Base-by-base conservation (phyloP, 2,888 invertebrate genomes). In the Coelinius sp. region DNA sequence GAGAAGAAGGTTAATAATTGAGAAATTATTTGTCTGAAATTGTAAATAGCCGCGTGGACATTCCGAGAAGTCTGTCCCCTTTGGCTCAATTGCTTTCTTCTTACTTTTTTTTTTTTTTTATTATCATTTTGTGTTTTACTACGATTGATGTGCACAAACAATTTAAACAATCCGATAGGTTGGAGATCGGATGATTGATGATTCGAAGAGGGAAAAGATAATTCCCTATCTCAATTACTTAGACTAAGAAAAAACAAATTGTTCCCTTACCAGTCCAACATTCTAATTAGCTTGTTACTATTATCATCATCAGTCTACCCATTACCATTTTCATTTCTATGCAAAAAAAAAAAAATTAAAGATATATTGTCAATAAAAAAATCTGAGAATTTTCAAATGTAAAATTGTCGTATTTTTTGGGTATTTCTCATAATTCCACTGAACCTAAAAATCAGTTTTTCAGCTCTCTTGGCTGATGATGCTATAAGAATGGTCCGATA, bases 341-440 rank as follows among this genome's bases (percentile, higher is more conserved):
- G 63, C 56, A 27, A 71, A 49, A 70, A 71, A 66, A 59, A 31
- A n/a, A n/a, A n/a, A 41, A 41, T 41, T 62, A 68, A 59, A 59
- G 17, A 70, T 38, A 44, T 65, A 67, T 70, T 63, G 27, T 66
- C 66, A 67, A 70, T 70, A 67, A 63, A 68, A 52, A 44, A 59
- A 31, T 20, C n/a, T 22, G 25, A 44, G 44, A 6, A 56, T 41
- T 59, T 68, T 56, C 24, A n/a, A 56, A 56, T 56, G 56, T 56
- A 53, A 53, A 53, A 44, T 44, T 8, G n/a, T 53, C 53, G 31
- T 67, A 31, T 38, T 24, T 14, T 22, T 14, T 24, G 12, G 3
- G 24, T 46, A 17, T 25, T 53, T 38, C 44, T 49, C 14, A 14
- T 49, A 14, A 7, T 41, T 46, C 24, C 20, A 22, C 20, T 52